phyloP scores from a whole-genome alignment of 1,140 invertebrate species.

The Caerostris extrusa region DNA sequence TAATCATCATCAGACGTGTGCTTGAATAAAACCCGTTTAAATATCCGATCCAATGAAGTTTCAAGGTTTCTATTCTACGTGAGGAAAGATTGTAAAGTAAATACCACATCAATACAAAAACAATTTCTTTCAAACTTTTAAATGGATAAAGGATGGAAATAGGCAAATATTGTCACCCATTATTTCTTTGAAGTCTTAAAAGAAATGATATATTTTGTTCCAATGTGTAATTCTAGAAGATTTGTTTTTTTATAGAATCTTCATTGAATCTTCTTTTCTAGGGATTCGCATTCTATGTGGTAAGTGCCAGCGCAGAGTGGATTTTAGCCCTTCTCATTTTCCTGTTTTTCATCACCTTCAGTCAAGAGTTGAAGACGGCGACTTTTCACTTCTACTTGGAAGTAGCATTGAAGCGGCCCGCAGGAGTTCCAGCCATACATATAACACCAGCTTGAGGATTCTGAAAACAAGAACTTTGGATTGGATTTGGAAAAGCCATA shows the following conservation, averaged over 20 bases:
- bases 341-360: not conserved
- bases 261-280: not conserved
- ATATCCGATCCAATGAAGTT: no score
- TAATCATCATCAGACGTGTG: no score
- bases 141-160: no score
- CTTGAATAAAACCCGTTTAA: no score
- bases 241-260: not conserved
- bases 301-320: conserved; percentile 24
- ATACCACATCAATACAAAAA: no score
- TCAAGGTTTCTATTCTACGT: no score
- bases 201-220: not conserved
- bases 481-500: no score
- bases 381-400: not conserved
- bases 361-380: not conserved
- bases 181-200: not conserved
- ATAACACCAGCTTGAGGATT: not conserved
- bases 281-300: conserved; percentile 8
- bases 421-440: not conserved
- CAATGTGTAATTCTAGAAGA: not conserved
- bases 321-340: not conserved
- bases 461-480: no score
- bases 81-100: no score
- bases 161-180: not conserved
- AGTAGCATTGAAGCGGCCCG: not conserved
- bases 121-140: no score